These are phyloP conservation scores for Thalpophila matura DNA, from an alignment of 2,888 invertebrate genomes.

Conservation along the genomic window DNA sequence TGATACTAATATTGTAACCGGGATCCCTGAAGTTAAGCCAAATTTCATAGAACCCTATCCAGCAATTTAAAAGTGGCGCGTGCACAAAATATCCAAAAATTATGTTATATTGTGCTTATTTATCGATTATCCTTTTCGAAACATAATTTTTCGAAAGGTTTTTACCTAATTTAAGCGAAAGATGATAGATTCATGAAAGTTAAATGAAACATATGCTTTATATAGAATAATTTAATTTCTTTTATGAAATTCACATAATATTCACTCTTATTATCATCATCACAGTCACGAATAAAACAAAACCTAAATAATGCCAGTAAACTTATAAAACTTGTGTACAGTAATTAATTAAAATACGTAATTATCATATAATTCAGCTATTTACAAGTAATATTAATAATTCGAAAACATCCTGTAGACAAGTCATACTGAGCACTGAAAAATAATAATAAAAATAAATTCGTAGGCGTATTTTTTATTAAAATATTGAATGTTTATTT, in stretches of 20 bases:
- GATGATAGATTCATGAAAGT: constrained; percentile 3
- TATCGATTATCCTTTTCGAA: too few relatives aligned
- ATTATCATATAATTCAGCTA: constrained; percentile 46
- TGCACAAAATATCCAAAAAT: too few relatives aligned
- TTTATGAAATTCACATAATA: constrained; percentile 56
- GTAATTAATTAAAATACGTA: constrained; percentile 21
- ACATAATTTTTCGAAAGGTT: too few relatives aligned
- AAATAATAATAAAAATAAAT: too few relatives aligned
- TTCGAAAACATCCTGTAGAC: constrained; percentile 29
- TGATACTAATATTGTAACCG: too few relatives aligned
- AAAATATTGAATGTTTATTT: too few relatives aligned
- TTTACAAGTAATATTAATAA: constrained; percentile 56
- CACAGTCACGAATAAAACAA: constrained; percentile 74
- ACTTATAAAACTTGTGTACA: constrained; percentile 41
- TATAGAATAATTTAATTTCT: constrained; percentile 69
- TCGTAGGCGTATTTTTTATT: too few relatives aligned
- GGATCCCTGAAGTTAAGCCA: too few relatives aligned
- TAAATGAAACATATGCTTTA: not conserved
- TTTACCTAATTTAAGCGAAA: not conserved
- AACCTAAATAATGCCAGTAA: constrained; percentile 42
- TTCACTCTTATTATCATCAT: constrained; percentile 67
- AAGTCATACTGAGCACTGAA: constrained; percentile 18
- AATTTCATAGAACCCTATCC: too few relatives aligned
- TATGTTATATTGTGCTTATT: too few relatives aligned
- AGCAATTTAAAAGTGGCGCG: too few relatives aligned